Base-by-base conservation (phyloP, 2,797 vertebrate species). In the Holocentrus rufus region DNA sequence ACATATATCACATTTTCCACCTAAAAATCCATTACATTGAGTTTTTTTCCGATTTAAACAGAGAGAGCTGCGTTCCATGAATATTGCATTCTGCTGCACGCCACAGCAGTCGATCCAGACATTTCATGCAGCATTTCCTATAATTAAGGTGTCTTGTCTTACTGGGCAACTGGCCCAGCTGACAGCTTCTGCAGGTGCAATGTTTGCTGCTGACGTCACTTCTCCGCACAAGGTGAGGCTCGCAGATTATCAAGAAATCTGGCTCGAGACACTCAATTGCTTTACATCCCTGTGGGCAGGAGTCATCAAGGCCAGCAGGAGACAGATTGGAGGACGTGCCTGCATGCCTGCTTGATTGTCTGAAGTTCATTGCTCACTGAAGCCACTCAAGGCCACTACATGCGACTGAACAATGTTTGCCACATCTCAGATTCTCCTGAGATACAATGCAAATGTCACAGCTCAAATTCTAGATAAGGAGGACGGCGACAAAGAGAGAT, bases 241-340 rank as follows among this genome's bases (percentile, higher is more conserved):
- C 63, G 65, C 60, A 67, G 77, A 79, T 62, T 80, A n/a, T 68
- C 68, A 80, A 71, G 64, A 72, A 79, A 69, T 69, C 64, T 50
- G 73, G 61, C 60, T 81, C 67, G 69, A 84, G 69, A 87, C 88
- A 82, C 58, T 86, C 69, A 50, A 30, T 57, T 81, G 27, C 73
- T 83, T 69, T 72, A 54, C 68, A 59, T 87, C 84, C 74, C 77
- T 74, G 82, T 73, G 81, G 81, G 73, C 68, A 80, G 88, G 87
- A 90, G 77, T 90, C 90, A 89, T 85, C 81, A 80, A 82, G 81
- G 72, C 79, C 79, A 80, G n/a, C 49, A 18, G 56, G 15, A 11
- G 46, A 30, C 36, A 25, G 77, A 74, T 72, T 53, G 17, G n/a
- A 58, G 65, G 47, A 65, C 54, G 69, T 23, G 68, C 34, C 68